Evolutionary conservation across 2,888 invertebrate species (phyloP).

Genomic region (Archips xylosteana): DNA sequence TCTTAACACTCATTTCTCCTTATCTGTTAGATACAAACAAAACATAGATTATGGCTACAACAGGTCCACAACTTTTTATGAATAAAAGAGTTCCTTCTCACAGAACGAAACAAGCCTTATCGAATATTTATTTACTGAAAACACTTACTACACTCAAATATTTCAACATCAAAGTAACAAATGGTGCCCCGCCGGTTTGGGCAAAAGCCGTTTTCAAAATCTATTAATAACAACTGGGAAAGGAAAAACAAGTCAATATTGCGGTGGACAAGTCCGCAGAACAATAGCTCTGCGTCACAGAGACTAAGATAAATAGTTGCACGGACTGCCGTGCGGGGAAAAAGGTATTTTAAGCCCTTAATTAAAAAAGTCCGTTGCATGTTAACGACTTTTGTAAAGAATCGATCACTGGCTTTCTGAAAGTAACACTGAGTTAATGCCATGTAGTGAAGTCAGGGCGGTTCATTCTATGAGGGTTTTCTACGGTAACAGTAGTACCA

Average conservation of each 20-base stretch:
- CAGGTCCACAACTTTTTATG: too few species aligned
- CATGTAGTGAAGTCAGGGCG: neutral
- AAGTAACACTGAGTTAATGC: neutral
- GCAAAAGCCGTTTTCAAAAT: slow-evolving; percentile 56
- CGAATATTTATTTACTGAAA: slow-evolving; percentile 8
- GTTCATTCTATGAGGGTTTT: neutral
- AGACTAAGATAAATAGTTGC: slow-evolving; percentile 74
- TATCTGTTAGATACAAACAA: too few species aligned
- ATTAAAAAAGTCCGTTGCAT: slow-evolving; percentile 33
- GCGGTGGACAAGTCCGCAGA: slow-evolving; percentile 65
- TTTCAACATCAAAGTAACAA: slow-evolving; percentile 24
- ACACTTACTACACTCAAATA: slow-evolving; percentile 21
- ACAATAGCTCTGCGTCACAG: slow-evolving; percentile 77
- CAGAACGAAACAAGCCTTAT: neutral
- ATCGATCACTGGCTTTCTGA: slow-evolving; percentile 18
- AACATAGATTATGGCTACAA: too few species aligned
- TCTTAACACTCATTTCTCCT: too few species aligned
- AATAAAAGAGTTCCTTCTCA: too few species aligned
- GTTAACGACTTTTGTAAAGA: slow-evolving; percentile 20
- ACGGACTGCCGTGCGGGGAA: slow-evolving; percentile 43
- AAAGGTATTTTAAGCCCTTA: slow-evolving; percentile 42
- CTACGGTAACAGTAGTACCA: neutral
- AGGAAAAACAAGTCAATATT: slow-evolving; percentile 72
- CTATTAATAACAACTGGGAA: slow-evolving; percentile 63
- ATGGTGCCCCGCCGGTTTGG: slow-evolving; percentile 25